phyloP scores from a whole-genome alignment of 2,797 vertebrate genomes.

The Sebastes nivosus region DNA sequence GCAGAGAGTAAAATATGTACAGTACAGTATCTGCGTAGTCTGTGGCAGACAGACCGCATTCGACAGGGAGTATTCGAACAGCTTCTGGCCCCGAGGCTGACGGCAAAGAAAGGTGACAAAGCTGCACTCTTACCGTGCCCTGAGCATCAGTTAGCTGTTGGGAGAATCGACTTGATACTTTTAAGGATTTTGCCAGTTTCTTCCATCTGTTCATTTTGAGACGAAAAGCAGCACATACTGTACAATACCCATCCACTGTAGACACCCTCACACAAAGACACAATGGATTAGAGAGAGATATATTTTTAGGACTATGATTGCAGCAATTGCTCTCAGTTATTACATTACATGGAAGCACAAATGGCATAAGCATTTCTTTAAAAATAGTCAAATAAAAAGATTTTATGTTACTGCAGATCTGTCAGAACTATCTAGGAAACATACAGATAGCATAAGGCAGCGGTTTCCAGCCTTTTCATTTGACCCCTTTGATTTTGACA shows the following conservation, averaged over 20 bases:
- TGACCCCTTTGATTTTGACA: not conserved
- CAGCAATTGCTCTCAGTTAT: not conserved
- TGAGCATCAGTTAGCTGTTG: constrained; percentile 28
- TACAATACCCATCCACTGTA: not conserved
- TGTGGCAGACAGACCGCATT: constrained; percentile 25
- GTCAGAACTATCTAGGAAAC: not conserved
- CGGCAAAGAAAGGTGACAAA: constrained; percentile 37
- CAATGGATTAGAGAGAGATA: not conserved
- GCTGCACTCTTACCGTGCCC: constrained; percentile 2
- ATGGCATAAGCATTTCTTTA: not conserved
- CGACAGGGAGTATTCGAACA: constrained; percentile 31
- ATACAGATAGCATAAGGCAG: not conserved
- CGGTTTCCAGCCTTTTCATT: not conserved
- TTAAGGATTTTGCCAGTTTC: constrained; percentile 3
- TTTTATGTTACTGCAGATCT: not conserved
- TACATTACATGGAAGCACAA: not conserved
- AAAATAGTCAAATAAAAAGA: not conserved
- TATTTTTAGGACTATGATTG: not conserved
- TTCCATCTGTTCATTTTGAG: constrained; percentile 19
- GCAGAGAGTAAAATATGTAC: constrained; percentile 13
- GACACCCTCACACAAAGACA: not conserved
- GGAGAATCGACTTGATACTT: constrained; percentile 18
- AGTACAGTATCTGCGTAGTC: not conserved
- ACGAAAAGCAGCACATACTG: constrained; percentile 1
- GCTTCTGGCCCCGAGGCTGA: constrained; percentile 38